Evolutionary conservation across 2,888 invertebrate genomes (phyloP), one percentile per base, ranked within the genome.

Genomic region (Poecilus cupreus): DNA sequence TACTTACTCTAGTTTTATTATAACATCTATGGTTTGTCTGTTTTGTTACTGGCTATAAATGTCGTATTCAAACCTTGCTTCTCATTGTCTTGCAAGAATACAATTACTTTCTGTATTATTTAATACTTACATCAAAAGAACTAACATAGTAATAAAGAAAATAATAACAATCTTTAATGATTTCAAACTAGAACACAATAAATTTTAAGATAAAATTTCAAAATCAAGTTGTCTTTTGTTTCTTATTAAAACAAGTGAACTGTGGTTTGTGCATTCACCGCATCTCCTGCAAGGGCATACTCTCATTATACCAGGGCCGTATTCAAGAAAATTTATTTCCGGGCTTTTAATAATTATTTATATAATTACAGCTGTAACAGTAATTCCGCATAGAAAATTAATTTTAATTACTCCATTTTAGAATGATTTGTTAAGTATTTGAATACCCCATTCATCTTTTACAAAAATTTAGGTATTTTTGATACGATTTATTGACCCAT

Each of bases 231-330:
- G 22, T 13, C 26, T 60, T 57, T 54, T 10, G 54, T 22, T 2
- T 11, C 11, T 11, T n/a, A 24, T 1, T 3, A 57, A n/a, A 57
- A 24, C n/a, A 57, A 22, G 3, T 13, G 57, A 22, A 57, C 57
- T 26, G n/a, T n/a, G 20, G 20, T 54, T 54, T 54, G 60, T 32
- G 60, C 60, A 60, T 60, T 60, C 60, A 60, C 60, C 26, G 26
- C 26, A 54, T 54, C 54, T 60, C 60, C 26, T 43, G 13, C n/a
- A 60, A 60, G 60, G 60, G 26, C 60, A 60, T 13, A 26, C 60
- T 60, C 60, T 26, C 11, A 13, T 24, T 60, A 60, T 26, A 60
- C 0, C 6, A 26, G 26, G 26, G 13, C n/a, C 24, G 60, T 60
- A 60, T 24, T 60, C 20, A 54, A 20, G 10, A 20, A 11, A 54